phyloP scores from a whole-genome alignment of 2,888 invertebrate genomes.

The Sphecodes monilicornis region DNA sequence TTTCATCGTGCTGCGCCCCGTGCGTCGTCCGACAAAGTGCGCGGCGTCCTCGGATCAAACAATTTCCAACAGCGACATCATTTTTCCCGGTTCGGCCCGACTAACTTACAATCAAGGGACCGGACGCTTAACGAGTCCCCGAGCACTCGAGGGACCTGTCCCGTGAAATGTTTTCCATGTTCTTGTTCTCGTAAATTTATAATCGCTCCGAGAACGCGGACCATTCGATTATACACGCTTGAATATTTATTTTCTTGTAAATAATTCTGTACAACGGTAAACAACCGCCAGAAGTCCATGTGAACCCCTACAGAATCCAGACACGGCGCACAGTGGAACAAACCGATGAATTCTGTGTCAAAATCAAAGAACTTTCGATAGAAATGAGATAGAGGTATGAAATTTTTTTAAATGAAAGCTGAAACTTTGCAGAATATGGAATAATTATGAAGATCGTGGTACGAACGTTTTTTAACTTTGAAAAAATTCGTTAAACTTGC shows the following conservation, averaged over 20 bases:
- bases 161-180: neutral
- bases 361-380: too few species aligned
- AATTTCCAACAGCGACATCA: conserved; percentile 31
- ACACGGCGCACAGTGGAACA: too few species aligned
- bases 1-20: conserved; percentile 19
- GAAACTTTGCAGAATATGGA: too few species aligned
- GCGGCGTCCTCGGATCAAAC: conserved; percentile 36
- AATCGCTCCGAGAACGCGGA: neutral
- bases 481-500: too few species aligned
- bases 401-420: too few species aligned
- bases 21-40: conserved; percentile 33
- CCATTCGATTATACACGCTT: conserved; percentile 6
- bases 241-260: neutral
- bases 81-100: neutral
- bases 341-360: too few species aligned
- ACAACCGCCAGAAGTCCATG: neutral
- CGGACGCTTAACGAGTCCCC: conserved; percentile 2
- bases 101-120: conserved; percentile 12
- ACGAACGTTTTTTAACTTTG: too few species aligned
- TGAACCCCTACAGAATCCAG: too few species aligned
- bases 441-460: too few species aligned
- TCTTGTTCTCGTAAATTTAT: conserved; percentile 5
- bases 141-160: neutral
- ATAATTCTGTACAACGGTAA: neutral
- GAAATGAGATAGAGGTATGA: too few species aligned